Evolutionary conservation across 2,797 vertebrate species (phyloP), one percentile per base, ranked within the genome.

Genomic region (Sebastes aleutianus): DNA sequence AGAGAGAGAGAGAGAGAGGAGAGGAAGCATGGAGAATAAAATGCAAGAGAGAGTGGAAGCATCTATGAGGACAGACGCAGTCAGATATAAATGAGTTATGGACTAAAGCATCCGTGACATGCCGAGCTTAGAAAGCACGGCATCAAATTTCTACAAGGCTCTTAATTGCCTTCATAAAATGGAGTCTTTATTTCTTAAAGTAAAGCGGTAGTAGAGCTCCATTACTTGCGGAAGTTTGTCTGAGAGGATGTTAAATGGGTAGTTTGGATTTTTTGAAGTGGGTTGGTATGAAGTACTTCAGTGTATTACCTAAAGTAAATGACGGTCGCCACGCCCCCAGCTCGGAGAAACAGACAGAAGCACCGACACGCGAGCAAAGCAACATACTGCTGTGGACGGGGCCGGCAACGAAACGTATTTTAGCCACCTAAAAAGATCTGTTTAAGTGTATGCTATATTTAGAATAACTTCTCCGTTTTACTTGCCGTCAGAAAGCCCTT

Each of bases 61-160:
- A 63, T 87, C 73, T 63, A 56, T 36, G 79, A 86, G 80, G 73
- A 89, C 76, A 79, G 71, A 87, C 18, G 58, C 81, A 78, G 67
- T 73, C 54, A 68, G 82, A 86, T 74, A 81, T 84, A 83, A 88
- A 88, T 88, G 82, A 85, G 80, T 86, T 87, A 86, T 83, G 82
- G 78, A 84, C 68, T 65, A 72, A 80, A 83, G 82, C 85, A 63
- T 66, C 79, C 57, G 70, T 75, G 85, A 78, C 80, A 66, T 16
- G 70, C 69, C 22, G 77, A 80, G 86, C 68, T 85, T 22, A n/a
- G 69, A 80, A 68, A 73, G 78, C 74, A 70, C 32, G 36, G 58
- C 65, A 58, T 76, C 76, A 76, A 5, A 84, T 84, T 73, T 78
- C 67, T 63, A 59, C 74, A 76, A 66, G 76, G 59, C 70, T 87